Conservation (phyloP, 2,797 vertebrate genomes). For the Sandelia bainsii region DNA sequence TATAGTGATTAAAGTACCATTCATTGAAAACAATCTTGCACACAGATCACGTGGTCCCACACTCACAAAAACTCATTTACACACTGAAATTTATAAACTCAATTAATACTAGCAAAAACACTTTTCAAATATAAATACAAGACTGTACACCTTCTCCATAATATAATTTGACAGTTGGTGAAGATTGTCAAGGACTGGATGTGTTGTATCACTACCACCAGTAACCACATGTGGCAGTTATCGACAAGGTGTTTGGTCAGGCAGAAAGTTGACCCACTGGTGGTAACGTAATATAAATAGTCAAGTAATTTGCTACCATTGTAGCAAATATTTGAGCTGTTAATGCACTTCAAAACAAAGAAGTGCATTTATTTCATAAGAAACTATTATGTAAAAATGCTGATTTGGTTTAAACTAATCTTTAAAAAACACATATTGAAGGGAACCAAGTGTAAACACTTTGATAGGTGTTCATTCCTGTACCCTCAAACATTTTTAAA, state of each 20-base stretch:
- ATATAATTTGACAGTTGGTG: constrained; percentile 22
- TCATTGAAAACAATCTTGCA: constrained; percentile 53
- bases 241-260: constrained; percentile 4
- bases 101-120: constrained; percentile 65
- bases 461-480: constrained; percentile 17
- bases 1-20: constrained; percentile 71
- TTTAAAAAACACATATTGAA: constrained; percentile 29
- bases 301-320: neutral
- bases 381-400: constrained; percentile 19
- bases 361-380: neutral
- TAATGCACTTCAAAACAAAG: neutral
- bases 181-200: constrained; percentile 55
- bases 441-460: constrained; percentile 41
- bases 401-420: constrained; percentile 46
- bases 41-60: constrained; percentile 38
- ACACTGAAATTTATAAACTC: constrained; percentile 29
- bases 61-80: constrained; percentile 34
- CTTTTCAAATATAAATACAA: constrained; percentile 68
- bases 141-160: constrained; percentile 60
- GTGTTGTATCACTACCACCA: constrained; percentile 7
- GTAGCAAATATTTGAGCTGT: neutral
- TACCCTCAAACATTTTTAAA: constrained; percentile 8
- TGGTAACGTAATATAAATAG: neutral
- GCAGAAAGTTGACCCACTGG: neutral
- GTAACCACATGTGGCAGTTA: neutral